A percentile compares a stretch with the other conserved stretches of the same genome.
Conservation (phyloP, 2,888 invertebrate species). For the Lycia hirtaria region DNA sequence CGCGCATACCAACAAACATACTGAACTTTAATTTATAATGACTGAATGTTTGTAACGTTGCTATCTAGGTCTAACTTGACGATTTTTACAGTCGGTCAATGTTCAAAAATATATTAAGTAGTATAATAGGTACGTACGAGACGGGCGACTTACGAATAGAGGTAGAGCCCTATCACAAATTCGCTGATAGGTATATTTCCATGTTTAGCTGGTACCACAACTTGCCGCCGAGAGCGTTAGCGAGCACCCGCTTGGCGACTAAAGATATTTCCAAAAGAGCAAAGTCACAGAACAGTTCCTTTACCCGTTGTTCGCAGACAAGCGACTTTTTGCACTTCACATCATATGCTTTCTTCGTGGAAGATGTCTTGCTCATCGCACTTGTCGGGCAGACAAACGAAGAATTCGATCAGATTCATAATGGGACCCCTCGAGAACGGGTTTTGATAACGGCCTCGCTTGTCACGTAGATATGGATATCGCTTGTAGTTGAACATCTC, state of each 20-base stretch:
- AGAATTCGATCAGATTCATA: slow-evolving; percentile 95
- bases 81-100: no score
- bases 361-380: slow-evolving; percentile 90
- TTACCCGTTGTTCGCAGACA: slow-evolving; percentile 37
- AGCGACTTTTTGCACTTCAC: slow-evolving; percentile 47
- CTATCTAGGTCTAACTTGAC: no score
- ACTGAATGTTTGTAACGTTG: no score
- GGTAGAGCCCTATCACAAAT: no score
- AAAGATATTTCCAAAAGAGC: background rate
- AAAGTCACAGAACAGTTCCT: slow-evolving; percentile 42
- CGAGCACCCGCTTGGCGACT: background rate
- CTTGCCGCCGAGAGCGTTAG: background rate
- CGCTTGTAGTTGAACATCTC: slow-evolving; percentile 97
- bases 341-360: slow-evolving; percentile 87
- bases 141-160: no score
- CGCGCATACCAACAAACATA: no score
- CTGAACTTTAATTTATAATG: no score
- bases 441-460: slow-evolving; percentile 94
- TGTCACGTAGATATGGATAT: slow-evolving; percentile 95
- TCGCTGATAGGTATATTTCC: no score
- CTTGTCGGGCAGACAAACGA: slow-evolving; percentile 93
- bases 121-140: no score
- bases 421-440: slow-evolving; percentile 96
- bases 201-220: no score
- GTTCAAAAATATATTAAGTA: no score